Evolutionary conservation across 2,113 vertebrate species (phyloP).

Genomic region (Toxotes chatareus): DNA sequence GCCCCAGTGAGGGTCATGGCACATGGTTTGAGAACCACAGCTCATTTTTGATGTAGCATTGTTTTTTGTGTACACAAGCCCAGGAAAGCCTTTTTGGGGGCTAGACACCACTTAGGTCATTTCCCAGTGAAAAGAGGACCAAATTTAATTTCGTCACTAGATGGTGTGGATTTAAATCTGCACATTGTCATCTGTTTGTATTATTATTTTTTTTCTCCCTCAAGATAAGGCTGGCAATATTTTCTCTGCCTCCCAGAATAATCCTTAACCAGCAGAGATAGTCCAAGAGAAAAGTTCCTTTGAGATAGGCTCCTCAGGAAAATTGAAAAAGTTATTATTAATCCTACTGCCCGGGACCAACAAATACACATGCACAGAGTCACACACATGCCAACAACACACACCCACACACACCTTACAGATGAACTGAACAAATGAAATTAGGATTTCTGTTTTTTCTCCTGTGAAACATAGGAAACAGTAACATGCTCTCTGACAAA

Average conservation of each 20-base stretch:
- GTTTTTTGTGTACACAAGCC: neutral
- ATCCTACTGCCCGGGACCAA: slow-evolving; percentile 52
- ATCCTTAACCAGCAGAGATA: slow-evolving; percentile 70
- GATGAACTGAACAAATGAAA: slow-evolving; percentile 24
- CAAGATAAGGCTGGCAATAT: slow-evolving; percentile 57
- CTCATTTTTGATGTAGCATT: slow-evolving; percentile 1
- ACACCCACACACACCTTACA: slow-evolving; percentile 14
- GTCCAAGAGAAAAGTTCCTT: slow-evolving; percentile 68
- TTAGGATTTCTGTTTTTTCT: neutral
- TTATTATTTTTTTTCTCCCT: slow-evolving; percentile 28
- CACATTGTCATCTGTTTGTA: slow-evolving; percentile 64
- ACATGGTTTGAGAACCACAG: slow-evolving; percentile 19
- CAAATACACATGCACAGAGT: slow-evolving; percentile 8
- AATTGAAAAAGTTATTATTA: slow-evolving; percentile 77
- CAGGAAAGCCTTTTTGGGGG: neutral
- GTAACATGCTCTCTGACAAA: neutral
- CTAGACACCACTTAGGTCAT: slow-evolving; percentile 33
- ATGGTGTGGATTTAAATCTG: slow-evolving; percentile 63
- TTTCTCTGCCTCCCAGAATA: slow-evolving; percentile 63
- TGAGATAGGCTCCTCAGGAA: slow-evolving; percentile 68
- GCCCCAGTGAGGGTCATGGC: neutral
- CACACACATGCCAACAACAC: slow-evolving; percentile 2
- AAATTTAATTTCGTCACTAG: slow-evolving; percentile 60
- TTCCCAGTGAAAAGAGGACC: slow-evolving; percentile 42
- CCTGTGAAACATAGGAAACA: slow-evolving; percentile 10